A percentile compares a stretch with the other conserved stretches of the same genome.
phyloP scores from a whole-genome alignment of 2,888 invertebrate genomes.

The Blera fallax region DNA sequence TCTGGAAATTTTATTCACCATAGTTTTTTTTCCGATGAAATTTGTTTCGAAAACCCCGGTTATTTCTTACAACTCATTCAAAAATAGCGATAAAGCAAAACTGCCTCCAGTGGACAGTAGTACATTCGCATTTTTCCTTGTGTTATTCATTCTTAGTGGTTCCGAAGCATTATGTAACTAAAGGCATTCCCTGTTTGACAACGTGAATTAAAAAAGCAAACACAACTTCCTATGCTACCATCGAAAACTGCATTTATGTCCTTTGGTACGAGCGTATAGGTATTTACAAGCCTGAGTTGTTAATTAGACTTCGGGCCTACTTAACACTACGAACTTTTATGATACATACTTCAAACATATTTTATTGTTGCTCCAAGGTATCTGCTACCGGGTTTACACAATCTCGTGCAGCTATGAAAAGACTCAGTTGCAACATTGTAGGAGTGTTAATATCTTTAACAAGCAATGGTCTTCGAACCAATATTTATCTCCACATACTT shows the following conservation, averaged over 20 bases:
- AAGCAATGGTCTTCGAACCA: conserved; percentile 22
- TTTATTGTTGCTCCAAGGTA: neutral
- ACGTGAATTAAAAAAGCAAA: conserved; percentile 26
- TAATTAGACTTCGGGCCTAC: conserved; percentile 42
- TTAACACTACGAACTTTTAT: conserved; percentile 50
- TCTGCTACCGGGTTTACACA: conserved; percentile 57
- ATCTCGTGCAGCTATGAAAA: neutral
- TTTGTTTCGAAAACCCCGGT: neutral
- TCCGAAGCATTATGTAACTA: neutral
- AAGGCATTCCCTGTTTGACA: neutral
- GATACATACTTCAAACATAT: conserved; percentile 22
- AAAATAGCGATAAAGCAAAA: neutral
- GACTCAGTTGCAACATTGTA: conserved; percentile 60
- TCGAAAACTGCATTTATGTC: neutral
- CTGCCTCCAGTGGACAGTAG: neutral
- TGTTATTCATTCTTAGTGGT: neutral
- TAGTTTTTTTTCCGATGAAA: no score
- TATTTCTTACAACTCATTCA: no score
- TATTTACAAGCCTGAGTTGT: conserved; percentile 47
- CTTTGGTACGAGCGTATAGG: neutral
- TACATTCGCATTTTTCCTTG: neutral
- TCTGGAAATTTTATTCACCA: no score
- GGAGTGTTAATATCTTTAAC: conserved; percentile 46
- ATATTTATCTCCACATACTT: conserved; percentile 34
- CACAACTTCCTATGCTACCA: neutral